A percentile compares a stretch with the other conserved stretches of the same genome.
phyloP scores from a whole-genome alignment of 1,140 invertebrate genomes.

The Drosophila sucinea region DNA sequence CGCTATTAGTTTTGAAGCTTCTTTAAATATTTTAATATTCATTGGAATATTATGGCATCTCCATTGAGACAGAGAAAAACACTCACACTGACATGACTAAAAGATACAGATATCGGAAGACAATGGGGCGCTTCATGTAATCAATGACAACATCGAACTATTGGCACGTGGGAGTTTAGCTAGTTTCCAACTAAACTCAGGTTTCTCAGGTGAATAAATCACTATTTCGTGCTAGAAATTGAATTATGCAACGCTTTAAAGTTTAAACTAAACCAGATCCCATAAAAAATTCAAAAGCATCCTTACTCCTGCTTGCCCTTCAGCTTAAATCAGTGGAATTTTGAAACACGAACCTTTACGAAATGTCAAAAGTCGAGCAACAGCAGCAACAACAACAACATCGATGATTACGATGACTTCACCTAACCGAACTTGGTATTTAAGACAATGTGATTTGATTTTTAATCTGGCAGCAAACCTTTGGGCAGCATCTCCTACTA shows the following conservation, averaged over 20 bases:
- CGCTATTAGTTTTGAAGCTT: constrained; percentile 27
- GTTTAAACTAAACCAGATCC: constrained; percentile 24
- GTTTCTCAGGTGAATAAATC: not conserved
- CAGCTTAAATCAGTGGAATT: constrained; percentile 23
- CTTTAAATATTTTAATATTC: constrained; percentile 70
- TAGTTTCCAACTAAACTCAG: not conserved
- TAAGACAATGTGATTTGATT: constrained; percentile 50
- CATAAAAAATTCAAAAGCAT: constrained; percentile 29
- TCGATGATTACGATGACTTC: constrained; percentile 49
- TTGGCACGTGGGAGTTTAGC: constrained; percentile 14
- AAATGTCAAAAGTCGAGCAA: constrained; percentile 17
- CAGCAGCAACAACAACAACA: constrained; percentile 4
- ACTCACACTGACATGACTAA: not conserved
- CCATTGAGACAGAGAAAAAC: not conserved
- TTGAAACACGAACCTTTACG: not conserved
- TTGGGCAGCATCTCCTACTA: constrained; percentile 19
- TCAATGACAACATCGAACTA: not conserved
- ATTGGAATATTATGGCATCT: constrained; percentile 43
- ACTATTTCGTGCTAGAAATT: not conserved
- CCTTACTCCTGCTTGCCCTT: not conserved
- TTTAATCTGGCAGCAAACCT: constrained; percentile 35
- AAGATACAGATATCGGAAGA: constrained; percentile 2
- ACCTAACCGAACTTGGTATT: constrained; percentile 46
- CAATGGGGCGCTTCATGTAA: constrained; percentile 20
- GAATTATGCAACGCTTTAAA: constrained; percentile 18